A percentile compares a stretch with the other conserved stretches of the same genome.
Evolutionary conservation across 2,113 vertebrate species (phyloP).

Genomic region (Chauna torquata): DNA sequence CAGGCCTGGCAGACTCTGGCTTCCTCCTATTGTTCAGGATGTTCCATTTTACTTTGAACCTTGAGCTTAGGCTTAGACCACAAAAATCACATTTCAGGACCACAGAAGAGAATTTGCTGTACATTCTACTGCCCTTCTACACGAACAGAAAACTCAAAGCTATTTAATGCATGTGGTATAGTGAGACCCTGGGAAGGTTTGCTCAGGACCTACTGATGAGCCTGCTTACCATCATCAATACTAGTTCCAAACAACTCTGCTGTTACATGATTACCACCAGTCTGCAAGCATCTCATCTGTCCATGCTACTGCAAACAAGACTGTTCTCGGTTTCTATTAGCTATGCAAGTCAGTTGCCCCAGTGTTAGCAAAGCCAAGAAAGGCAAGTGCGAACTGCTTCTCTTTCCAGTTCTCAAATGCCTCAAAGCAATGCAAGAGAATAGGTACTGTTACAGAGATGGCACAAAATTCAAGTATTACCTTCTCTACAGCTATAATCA

Average conservation of each 20-base stretch:
- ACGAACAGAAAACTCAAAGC: not conserved
- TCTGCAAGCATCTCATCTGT: not conserved
- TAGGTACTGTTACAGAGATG: not conserved
- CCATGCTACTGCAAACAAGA: not conserved
- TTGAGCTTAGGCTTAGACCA: not conserved
- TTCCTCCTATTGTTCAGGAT: constrained; percentile 1
- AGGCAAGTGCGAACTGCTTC: not conserved
- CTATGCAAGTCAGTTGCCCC: not conserved
- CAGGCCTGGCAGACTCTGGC: not conserved
- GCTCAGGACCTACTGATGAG: not conserved
- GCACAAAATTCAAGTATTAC: not conserved
- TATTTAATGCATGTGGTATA: not conserved
- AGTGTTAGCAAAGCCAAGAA: not conserved
- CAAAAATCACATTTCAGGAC: not conserved
- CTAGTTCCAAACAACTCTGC: not conserved
- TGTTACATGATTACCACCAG: not conserved
- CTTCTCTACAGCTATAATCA: not conserved
- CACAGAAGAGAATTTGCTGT: not conserved
- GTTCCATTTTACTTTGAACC: not conserved
- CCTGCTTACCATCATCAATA: not conserved
- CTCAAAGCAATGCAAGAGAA: not conserved
- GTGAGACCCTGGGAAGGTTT: not conserved
- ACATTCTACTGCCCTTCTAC: not conserved
- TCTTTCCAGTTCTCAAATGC: not conserved
- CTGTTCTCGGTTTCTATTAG: not conserved